Evolutionary conservation across 2,888 invertebrate species (phyloP).

Genomic region (Beris chalybata): DNA sequence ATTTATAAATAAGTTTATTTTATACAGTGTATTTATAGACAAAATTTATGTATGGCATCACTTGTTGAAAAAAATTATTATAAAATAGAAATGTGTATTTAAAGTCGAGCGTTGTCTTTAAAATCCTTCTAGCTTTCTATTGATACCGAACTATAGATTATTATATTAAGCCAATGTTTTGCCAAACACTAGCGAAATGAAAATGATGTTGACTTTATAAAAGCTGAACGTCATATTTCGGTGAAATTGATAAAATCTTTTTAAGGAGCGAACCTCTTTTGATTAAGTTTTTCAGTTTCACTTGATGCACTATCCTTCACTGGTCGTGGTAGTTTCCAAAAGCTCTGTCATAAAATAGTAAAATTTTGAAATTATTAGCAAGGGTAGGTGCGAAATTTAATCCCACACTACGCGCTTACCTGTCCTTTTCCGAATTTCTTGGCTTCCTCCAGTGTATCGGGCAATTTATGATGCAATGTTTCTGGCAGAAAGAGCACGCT

Average conservation of each 20-base stretch:
- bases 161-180: too few relatives aligned
- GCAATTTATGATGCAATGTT: slow-evolving; percentile 64
- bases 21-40: too few relatives aligned
- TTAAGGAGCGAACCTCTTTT: slow-evolving; percentile 42
- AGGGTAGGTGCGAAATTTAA: neutral
- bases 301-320: slow-evolving; percentile 29
- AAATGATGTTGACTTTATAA: slow-evolving; percentile 3
- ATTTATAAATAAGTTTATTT: too few relatives aligned
- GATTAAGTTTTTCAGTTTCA: slow-evolving; percentile 45
- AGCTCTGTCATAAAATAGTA: slow-evolving; percentile 49
- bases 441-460: slow-evolving; percentile 67
- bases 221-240: neutral
- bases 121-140: too few relatives aligned
- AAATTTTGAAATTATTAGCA: neutral
- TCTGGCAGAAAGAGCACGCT: slow-evolving; percentile 63
- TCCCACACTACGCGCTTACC: slow-evolving; percentile 43
- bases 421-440: slow-evolving; percentile 60
- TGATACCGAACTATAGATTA: too few relatives aligned
- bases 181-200: too few relatives aligned
- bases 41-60: too few relatives aligned
- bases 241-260: slow-evolving; percentile 3
- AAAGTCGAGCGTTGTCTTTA: too few relatives aligned
- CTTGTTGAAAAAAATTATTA: too few relatives aligned
- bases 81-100: too few relatives aligned
- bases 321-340: slow-evolving; percentile 54